Evolutionary conservation across 2,888 invertebrate species (phyloP).

Genomic region (Lomographa bimaculata): DNA sequence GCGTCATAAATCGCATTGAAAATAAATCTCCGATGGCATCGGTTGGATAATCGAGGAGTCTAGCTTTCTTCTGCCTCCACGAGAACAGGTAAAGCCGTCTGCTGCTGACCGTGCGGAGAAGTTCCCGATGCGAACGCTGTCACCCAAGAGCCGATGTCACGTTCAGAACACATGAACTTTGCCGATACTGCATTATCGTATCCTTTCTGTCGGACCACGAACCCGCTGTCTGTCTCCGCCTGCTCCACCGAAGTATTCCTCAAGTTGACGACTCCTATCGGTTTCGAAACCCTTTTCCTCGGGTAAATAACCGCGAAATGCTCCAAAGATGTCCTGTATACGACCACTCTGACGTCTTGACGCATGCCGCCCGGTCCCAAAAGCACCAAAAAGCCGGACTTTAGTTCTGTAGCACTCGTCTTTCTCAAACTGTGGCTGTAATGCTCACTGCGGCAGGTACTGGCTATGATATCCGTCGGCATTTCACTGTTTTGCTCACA

Average conservation of each 20-base stretch:
- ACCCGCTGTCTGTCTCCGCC: constrained; percentile 73
- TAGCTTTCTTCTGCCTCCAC: constrained; percentile 84
- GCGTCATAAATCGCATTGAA: constrained; percentile 36
- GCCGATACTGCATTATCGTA: constrained; percentile 85
- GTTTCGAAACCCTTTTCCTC: constrained; percentile 84
- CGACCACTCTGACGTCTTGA: constrained; percentile 85
- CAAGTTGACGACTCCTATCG: constrained; percentile 85
- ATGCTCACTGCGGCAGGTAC: constrained; percentile 54
- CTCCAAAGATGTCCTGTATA: constrained; percentile 85
- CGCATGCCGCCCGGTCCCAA: constrained; percentile 82
- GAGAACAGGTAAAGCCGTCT: constrained; percentile 79
- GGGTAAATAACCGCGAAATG: constrained; percentile 87
- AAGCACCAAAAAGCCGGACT: constrained; percentile 85
- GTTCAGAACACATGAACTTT: constrained; percentile 83
- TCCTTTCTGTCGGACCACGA: constrained; percentile 84
- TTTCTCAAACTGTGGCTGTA: constrained; percentile 61
- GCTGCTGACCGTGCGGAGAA: constrained; percentile 72
- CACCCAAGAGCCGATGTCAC: constrained; percentile 84
- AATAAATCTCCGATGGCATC: constrained; percentile 49
- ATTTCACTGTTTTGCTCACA: constrained; percentile 57
- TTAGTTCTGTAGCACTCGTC: constrained; percentile 80
- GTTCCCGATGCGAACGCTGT: constrained; percentile 79
- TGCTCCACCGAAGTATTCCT: constrained; percentile 84
- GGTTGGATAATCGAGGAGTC: constrained; percentile 35
- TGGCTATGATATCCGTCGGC: constrained; percentile 67